Conservation (phyloP, 2,797 vertebrate species). For the Monodelphis domestica region DNA sequence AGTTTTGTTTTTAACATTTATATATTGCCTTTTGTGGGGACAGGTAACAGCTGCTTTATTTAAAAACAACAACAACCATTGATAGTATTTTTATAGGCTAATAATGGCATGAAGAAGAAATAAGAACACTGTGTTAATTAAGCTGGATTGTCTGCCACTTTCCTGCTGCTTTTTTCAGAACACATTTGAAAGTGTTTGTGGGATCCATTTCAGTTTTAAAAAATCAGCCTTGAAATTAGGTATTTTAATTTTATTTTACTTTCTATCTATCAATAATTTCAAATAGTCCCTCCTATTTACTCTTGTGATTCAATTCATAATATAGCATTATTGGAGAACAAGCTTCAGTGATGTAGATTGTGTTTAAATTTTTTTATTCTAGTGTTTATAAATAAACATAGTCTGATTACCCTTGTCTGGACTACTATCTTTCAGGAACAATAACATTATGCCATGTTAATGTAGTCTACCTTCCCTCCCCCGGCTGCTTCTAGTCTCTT, state of each 20-base stretch:
- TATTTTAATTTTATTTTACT: not conserved
- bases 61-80: not conserved
- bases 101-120: constrained; percentile 28
- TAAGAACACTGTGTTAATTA: constrained; percentile 48
- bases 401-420: not conserved
- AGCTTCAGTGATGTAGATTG: not conserved
- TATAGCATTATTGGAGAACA: not conserved
- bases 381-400: not conserved
- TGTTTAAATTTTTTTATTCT: not conserved
- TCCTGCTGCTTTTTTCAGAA: constrained; percentile 44
- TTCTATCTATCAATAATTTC: not conserved
- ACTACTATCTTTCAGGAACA: not conserved
- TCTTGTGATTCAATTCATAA: not conserved
- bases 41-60: constrained; percentile 56
- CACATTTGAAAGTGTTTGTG: not conserved
- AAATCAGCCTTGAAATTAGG: not conserved
- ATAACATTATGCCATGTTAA: not conserved
- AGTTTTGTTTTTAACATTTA: constrained; percentile 74
- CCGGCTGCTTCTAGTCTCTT: not conserved
- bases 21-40: constrained; percentile 52
- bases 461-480: not conserved
- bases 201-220: not conserved
- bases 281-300: not conserved
- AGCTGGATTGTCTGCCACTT: constrained; percentile 12
- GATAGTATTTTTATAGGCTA: not conserved